Base-by-base conservation (phyloP, 2,797 vertebrate species). In the Xenops minutus region DNA sequence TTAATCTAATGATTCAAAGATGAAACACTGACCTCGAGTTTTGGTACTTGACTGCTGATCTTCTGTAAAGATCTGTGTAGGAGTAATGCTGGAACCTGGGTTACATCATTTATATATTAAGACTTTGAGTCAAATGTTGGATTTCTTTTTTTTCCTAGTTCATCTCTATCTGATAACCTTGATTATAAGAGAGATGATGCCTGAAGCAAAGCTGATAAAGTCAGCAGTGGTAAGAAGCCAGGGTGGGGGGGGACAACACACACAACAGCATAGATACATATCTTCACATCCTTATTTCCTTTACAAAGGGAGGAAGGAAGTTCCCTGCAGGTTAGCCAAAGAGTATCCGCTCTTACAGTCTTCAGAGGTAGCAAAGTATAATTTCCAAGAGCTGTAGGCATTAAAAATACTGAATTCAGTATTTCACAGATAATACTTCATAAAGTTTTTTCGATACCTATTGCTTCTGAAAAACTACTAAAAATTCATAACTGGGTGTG, bases 251-350 rank as follows among this genome's bases (percentile, higher is more conserved):
- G 30, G 30, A 51, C 49, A 32, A 32, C 52, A 54, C 29, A 73
- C 69, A 58, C 80, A 74, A 15, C 58, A 88, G 39, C 67, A 66
- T 6, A 96, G 95, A 93, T 94, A 75, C 30, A 7, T 74, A 95
- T 95, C 95, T 96, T 91, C 85, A 87, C 81, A 93, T 95, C 90
- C 96, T 80, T 85, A 46, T 79, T 96, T 96, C 93, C 86, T 93
- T 82, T 91, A 79, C 81, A 92, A 62, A 93, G 0, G 13, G 75
- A 88, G 94, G 85, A 94, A 97, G 94, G 94, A 94, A 93, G 92
- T 85, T 93, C 77, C 83, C 64, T 85, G 75, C 83, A 95, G 44
- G 77, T 90, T 94, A 81, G 88, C 74, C 51, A 48, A 43, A 83
- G 66, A 68, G 9, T 61, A 86, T 83, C 58, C 0, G 5, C 54